These are phyloP conservation scores for Phaetusa simplex DNA, from an alignment of 2,113 vertebrate species.

Conservation along the genomic window DNA sequence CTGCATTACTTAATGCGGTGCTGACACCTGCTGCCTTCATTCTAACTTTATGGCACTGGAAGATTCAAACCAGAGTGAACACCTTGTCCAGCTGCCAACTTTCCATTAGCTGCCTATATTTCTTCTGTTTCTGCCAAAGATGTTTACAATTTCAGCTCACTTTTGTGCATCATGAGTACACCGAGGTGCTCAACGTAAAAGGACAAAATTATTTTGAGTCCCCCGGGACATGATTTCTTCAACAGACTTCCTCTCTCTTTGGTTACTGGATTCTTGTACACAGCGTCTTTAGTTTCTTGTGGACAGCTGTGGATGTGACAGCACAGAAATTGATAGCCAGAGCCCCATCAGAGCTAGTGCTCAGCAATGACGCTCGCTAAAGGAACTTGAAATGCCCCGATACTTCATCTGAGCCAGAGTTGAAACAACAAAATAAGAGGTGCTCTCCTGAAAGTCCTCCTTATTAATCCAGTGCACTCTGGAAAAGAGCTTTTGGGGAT, in stretches of 20 bases:
- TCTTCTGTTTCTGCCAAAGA: background rate
- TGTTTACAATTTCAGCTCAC: background rate
- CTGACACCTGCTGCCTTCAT: conserved; percentile 25
- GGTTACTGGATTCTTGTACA: background rate
- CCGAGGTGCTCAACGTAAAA: background rate
- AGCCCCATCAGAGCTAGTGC: background rate
- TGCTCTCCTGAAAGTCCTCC: background rate
- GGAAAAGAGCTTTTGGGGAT: background rate
- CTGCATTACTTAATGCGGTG: background rate
- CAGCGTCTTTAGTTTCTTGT: background rate
- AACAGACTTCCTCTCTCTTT: background rate
- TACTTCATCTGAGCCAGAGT: background rate
- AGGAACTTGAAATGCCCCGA: background rate
- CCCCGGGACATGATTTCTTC: background rate
- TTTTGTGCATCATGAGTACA: background rate
- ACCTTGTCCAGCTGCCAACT: conserved; percentile 2
- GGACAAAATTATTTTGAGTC: background rate
- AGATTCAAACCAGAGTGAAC: background rate
- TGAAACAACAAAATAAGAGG: background rate
- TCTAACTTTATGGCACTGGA: background rate
- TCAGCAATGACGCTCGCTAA: background rate
- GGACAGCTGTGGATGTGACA: background rate
- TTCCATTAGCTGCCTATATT: conserved; percentile 9
- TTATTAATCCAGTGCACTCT: background rate
- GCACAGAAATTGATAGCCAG: background rate